Conservation (phyloP, 2,113 vertebrate species). For the Andinoacara biseriatus region DNA sequence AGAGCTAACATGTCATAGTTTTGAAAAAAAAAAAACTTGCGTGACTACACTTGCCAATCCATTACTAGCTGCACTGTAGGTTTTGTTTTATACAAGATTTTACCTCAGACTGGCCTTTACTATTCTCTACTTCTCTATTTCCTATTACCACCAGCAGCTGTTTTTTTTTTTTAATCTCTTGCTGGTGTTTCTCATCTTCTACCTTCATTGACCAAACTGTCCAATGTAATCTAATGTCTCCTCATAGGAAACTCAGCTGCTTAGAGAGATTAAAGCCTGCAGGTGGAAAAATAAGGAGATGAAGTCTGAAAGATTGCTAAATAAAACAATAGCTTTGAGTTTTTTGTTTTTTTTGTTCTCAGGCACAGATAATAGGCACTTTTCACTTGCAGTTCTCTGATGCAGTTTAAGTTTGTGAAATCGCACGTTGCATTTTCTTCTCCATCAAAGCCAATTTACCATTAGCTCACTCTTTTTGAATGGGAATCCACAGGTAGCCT, state of each 20-base stretch:
- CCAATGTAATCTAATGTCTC: slow-evolving; percentile 29
- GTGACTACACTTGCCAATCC: background rate
- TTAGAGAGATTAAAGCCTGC: slow-evolving; percentile 34
- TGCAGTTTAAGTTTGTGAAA: slow-evolving; percentile 7
- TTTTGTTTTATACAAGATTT: background rate
- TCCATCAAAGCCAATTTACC: slow-evolving; percentile 46
- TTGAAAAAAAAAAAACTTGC: background rate
- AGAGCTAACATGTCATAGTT: background rate
- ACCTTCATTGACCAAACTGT: slow-evolving; percentile 38
- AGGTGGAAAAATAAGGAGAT: slow-evolving; percentile 23
- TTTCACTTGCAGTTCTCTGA: slow-evolving; percentile 23
- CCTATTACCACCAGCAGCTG: background rate
- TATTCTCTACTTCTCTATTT: background rate
- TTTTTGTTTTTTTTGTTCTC: background rate
- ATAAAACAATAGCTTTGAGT: slow-evolving; percentile 42
- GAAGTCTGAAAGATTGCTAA: slow-evolving; percentile 23
- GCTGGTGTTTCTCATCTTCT: slow-evolving; percentile 39
- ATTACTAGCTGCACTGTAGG: background rate
- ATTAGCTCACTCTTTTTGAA: slow-evolving; percentile 55
- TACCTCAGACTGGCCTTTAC: background rate
- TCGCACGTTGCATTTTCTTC: slow-evolving; percentile 29
- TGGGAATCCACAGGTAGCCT: slow-evolving; percentile 66
- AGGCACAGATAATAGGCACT: slow-evolving; percentile 14
- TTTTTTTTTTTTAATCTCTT: slow-evolving; percentile 1
- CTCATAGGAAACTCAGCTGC: slow-evolving; percentile 40